Evolutionary conservation across 2,888 invertebrate species (phyloP).

Genomic region (Chorisops tibialis): DNA sequence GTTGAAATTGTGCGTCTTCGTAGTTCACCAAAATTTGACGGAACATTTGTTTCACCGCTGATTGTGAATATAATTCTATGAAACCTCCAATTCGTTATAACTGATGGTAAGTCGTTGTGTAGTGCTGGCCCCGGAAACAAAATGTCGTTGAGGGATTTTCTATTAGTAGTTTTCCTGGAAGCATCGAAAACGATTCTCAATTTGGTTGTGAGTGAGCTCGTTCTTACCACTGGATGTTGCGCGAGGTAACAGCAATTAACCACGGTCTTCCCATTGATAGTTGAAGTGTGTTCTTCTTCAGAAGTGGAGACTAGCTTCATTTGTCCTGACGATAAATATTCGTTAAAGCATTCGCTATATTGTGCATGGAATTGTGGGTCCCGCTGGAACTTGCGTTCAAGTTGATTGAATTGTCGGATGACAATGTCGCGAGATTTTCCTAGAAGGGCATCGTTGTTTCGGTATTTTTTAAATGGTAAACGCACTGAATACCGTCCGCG

Average conservation of each 20-base stretch:
- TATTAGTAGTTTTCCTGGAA: conserved; percentile 24
- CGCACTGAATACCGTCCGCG: too few species aligned
- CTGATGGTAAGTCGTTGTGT: conserved; percentile 22
- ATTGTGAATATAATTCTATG: too few species aligned
- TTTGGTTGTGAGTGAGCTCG: conserved; percentile 30
- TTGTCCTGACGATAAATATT: conserved; percentile 36
- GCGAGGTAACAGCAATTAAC: conserved; percentile 29
- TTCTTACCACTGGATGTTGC: conserved; percentile 32
- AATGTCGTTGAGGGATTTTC: conserved; percentile 29
- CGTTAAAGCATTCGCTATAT: conserved; percentile 19
- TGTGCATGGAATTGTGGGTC: neutral
- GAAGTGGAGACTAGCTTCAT: conserved; percentile 30
- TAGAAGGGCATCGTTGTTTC: neutral
- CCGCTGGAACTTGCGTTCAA: conserved; percentile 1
- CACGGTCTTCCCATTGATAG: too few species aligned
- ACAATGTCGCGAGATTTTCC: neutral
- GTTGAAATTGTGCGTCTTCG: too few species aligned
- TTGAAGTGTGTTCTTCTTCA: neutral
- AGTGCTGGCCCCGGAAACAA: conserved; percentile 30
- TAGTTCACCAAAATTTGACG: too few species aligned
- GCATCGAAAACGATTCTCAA: conserved; percentile 35
- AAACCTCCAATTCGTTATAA: too few species aligned
- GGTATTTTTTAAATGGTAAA: too few species aligned
- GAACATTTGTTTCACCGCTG: too few species aligned
- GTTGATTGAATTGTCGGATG: neutral